A percentile compares a stretch with the other conserved stretches of the same genome.
Evolutionary conservation across 2,888 invertebrate genomes (phyloP).

Genomic region (Thysanoteuthis rhombus): DNA sequence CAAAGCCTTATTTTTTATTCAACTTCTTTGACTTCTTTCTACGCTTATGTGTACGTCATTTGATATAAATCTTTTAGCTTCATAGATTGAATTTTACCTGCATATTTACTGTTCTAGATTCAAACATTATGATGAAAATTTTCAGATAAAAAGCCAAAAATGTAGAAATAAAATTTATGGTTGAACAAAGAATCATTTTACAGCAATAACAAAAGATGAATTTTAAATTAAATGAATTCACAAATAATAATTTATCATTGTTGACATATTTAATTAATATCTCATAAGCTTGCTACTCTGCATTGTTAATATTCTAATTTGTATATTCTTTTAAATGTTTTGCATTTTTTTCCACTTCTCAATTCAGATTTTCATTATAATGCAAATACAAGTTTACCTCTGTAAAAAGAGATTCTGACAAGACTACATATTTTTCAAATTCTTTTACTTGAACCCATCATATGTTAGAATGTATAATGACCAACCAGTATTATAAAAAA

Average conservation of each 20-base stretch:
- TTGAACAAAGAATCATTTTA: background rate
- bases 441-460: background rate
- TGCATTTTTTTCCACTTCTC: background rate
- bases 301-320: background rate
- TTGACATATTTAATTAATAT: background rate
- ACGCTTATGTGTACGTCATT: too few species aligned
- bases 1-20: background rate
- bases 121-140: background rate
- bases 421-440: background rate
- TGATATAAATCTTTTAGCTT: background rate
- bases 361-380: background rate
- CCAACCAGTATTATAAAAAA: too few species aligned
- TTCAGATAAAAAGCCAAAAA: background rate
- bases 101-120: background rate
- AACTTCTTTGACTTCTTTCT: background rate
- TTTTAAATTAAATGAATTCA: too few species aligned
- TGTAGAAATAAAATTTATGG: background rate
- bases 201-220: background rate
- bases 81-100: background rate
- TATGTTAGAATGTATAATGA: background rate
- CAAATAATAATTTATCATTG: background rate
- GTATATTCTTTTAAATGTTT: background rate
- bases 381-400: background rate
- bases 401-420: background rate
- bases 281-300: background rate